A percentile compares a stretch with the other conserved stretches of the same genome.
Conservation (phyloP, 2,888 invertebrate species). For the Platycnemis pennipes region DNA sequence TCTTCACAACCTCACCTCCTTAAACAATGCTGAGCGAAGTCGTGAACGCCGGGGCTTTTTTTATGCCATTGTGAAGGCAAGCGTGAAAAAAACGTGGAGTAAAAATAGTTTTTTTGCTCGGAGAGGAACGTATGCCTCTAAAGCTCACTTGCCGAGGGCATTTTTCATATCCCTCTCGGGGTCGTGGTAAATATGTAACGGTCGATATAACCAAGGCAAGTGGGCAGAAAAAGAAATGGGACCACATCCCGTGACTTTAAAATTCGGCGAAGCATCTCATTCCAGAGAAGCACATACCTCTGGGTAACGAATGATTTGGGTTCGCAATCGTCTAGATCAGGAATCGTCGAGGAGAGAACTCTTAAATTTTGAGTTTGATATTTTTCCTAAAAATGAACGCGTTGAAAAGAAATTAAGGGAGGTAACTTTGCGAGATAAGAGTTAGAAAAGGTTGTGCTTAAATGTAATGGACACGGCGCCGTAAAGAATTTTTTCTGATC, state of each 20-base stretch:
- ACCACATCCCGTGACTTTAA: too few relatives aligned
- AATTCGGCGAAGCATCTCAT: too few relatives aligned
- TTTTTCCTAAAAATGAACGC: too few relatives aligned
- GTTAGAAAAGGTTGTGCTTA: not conserved
- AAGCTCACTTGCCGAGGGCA: not conserved
- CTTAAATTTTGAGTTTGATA: too few relatives aligned
- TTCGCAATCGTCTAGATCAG: too few relatives aligned
- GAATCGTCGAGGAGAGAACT: too few relatives aligned
- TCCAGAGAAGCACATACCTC: too few relatives aligned
- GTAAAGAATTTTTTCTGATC: not conserved
- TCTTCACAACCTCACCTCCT: not conserved
- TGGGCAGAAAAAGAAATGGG: not conserved
- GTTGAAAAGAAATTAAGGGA: too few relatives aligned
- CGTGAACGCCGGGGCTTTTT: not conserved
- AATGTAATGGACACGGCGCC: not conserved
- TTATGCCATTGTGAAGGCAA: not conserved
- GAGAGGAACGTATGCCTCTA: too few relatives aligned
- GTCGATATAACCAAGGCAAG: not conserved
- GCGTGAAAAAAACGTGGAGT: not conserved
- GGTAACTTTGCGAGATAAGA: too few relatives aligned
- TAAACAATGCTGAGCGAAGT: not conserved
- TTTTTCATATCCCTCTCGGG: not conserved
- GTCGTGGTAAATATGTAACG: not conserved
- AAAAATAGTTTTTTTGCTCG: not conserved
- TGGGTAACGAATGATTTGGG: too few relatives aligned